These are phyloP conservation scores for Ranitomeya imitator DNA, from an alignment of 2,113 vertebrate species.

Conservation along the genomic window DNA sequence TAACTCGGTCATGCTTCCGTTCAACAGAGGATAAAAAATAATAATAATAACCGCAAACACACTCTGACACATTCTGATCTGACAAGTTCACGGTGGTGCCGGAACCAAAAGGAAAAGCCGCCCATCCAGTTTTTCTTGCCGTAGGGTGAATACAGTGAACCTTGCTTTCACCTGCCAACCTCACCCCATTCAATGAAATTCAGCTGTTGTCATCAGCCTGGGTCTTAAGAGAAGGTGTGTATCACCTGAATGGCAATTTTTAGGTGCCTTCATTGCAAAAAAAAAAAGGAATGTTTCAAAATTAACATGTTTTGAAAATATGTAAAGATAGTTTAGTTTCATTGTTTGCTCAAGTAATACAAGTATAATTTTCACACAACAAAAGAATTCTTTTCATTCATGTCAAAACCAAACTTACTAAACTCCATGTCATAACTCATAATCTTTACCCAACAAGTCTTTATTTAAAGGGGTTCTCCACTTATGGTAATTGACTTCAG, in stretches of 20 bases:
- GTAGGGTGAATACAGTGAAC: conserved; percentile 25
- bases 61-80: conserved; percentile 66
- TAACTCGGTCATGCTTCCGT: conserved; percentile 36
- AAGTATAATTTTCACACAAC: not conserved
- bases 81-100: conserved; percentile 58
- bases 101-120: conserved; percentile 55
- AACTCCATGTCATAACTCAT: not conserved
- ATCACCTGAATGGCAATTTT: conserved; percentile 15
- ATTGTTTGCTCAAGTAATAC: conserved; percentile 18
- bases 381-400: conserved; percentile 19
- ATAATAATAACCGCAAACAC: conserved; percentile 44
- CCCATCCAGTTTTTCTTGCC: conserved; percentile 62
- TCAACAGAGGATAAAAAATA: conserved; percentile 47
- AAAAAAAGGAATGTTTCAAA: not conserved
- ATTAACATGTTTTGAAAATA: not conserved
- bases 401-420: not conserved
- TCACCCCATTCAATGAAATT: conserved; percentile 59
- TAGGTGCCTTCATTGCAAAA: conserved; percentile 17
- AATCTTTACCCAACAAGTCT: not conserved
- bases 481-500: not conserved
- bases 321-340: not conserved
- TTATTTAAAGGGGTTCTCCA: not conserved
- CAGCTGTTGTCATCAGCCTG: conserved; percentile 49
- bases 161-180: conserved; percentile 43
- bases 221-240: conserved; percentile 44